A percentile compares a stretch with the other conserved stretches of the same genome.
These are phyloP conservation scores for Euzophera pinguis DNA, from an alignment of 2,888 invertebrate species.

Conservation along the genomic window DNA sequence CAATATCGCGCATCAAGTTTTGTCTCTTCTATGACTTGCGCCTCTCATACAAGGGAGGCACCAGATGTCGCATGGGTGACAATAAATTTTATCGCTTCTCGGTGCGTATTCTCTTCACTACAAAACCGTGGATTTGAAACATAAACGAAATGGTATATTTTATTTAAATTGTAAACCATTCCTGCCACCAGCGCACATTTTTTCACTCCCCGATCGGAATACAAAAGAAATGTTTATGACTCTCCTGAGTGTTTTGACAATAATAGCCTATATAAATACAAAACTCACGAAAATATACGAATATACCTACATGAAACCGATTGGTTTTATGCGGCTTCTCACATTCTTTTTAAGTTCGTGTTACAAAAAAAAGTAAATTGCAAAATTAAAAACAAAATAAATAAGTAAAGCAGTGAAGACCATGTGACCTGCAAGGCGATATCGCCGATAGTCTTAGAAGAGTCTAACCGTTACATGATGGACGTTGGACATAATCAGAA, in stretches of 20 bases:
- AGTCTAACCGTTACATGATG: too few relatives aligned
- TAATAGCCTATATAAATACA: neutral
- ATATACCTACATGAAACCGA: constrained; percentile 41
- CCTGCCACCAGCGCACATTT: constrained; percentile 9
- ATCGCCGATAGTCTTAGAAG: too few relatives aligned
- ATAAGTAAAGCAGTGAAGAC: too few relatives aligned
- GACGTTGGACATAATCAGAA: too few relatives aligned
- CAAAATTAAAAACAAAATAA: too few relatives aligned
- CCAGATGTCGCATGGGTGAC: constrained; percentile 76
- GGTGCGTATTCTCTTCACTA: constrained; percentile 67
- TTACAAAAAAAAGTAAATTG: too few relatives aligned
- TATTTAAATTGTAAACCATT: constrained; percentile 45
- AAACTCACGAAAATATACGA: too few relatives aligned
- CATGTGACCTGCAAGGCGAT: too few relatives aligned
- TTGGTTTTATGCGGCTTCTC: too few relatives aligned
- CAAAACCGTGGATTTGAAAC: constrained; percentile 69
- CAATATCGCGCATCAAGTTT: neutral
- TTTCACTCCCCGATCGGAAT: constrained; percentile 11
- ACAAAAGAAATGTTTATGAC: neutral
- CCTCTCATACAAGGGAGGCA: constrained; percentile 47
- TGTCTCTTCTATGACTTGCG: constrained; percentile 22
- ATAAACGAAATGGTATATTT: constrained; percentile 60
- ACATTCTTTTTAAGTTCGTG: too few relatives aligned
- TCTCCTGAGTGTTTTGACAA: neutral
- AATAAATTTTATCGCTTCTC: constrained; percentile 76